phyloP scores from a whole-genome alignment of 1,140 invertebrate genomes.

The Meteorus sp. region DNA sequence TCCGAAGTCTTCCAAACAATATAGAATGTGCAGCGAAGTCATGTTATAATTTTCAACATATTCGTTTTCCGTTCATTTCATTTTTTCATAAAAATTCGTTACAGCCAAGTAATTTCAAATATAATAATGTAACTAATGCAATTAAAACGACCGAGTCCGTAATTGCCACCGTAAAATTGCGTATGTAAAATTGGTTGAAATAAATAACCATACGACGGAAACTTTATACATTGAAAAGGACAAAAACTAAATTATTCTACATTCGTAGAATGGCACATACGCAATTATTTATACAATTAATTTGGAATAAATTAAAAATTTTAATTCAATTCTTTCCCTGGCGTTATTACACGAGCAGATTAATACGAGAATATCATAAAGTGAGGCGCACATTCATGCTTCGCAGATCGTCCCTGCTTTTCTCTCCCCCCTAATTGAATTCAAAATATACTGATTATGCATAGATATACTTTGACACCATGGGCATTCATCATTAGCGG shows the following conservation, averaged over 20 bases:
- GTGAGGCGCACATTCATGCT: conserved; percentile 4
- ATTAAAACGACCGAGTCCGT: conserved; percentile 16
- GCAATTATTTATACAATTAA: background rate
- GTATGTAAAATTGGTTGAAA: conserved; percentile 6
- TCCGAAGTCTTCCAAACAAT: too few relatives aligned
- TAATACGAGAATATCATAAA: conserved; percentile 23
- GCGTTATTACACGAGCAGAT: conserved; percentile 19
- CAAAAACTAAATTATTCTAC: background rate
- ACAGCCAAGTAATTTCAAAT: conserved; percentile 7
- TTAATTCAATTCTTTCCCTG: background rate
- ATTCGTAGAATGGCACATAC: background rate
- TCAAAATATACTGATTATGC: too few relatives aligned
- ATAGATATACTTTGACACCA: too few relatives aligned
- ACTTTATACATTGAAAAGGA: background rate
- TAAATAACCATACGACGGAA: background rate
- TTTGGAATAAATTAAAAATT: background rate
- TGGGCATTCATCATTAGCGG: too few relatives aligned
- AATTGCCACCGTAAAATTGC: conserved; percentile 5
- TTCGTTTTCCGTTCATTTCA: background rate
- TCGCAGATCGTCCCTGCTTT: background rate
- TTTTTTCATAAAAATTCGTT: conserved; percentile 5
- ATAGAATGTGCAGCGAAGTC: background rate
- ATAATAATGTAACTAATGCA: conserved; percentile 17
- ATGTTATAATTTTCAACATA: conserved; percentile 22
- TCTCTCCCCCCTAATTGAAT: background rate